These are phyloP conservation scores for Chelon labrosus DNA, from an alignment of 2,797 vertebrate genomes.

Conservation along the genomic window DNA sequence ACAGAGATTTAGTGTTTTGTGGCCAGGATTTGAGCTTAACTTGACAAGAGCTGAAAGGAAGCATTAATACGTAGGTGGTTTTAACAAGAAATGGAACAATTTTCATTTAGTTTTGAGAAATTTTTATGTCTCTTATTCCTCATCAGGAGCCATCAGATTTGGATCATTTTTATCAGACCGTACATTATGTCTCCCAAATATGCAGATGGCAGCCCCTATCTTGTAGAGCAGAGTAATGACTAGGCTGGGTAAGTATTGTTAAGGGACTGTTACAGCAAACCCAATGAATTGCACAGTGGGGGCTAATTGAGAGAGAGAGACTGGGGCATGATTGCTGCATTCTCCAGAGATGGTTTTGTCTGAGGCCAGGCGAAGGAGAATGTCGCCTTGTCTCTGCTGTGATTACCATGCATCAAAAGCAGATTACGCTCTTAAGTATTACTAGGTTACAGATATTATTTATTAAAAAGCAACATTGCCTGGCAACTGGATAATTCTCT, in stretches of 20 bases:
- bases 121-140: slow-evolving; percentile 32
- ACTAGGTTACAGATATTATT: slow-evolving; percentile 67
- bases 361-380: slow-evolving; percentile 68
- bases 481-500: slow-evolving; percentile 61
- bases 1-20: slow-evolving; percentile 54
- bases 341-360: slow-evolving; percentile 78
- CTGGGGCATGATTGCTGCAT: slow-evolving; percentile 76
- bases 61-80: slow-evolving; percentile 59
- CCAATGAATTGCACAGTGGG: slow-evolving; percentile 84
- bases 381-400: slow-evolving; percentile 66
- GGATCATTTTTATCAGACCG: slow-evolving; percentile 36
- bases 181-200: slow-evolving; percentile 60
- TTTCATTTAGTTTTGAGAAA: slow-evolving; percentile 46
- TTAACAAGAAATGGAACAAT: slow-evolving; percentile 33
- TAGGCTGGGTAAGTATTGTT: slow-evolving; percentile 79
- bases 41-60: slow-evolving; percentile 56
- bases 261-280: slow-evolving; percentile 79
- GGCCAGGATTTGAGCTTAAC: slow-evolving; percentile 61
- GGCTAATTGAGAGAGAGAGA: slow-evolving; percentile 82
- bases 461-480: slow-evolving; percentile 67
- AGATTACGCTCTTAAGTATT: slow-evolving; percentile 69
- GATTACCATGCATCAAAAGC: slow-evolving; percentile 69
- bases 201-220: slow-evolving; percentile 64
- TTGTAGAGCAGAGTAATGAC: slow-evolving; percentile 76
- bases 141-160: slow-evolving; percentile 43